Conservation (phyloP, 1,140 invertebrate genomes). For the Oedothorax gibbosus region DNA sequence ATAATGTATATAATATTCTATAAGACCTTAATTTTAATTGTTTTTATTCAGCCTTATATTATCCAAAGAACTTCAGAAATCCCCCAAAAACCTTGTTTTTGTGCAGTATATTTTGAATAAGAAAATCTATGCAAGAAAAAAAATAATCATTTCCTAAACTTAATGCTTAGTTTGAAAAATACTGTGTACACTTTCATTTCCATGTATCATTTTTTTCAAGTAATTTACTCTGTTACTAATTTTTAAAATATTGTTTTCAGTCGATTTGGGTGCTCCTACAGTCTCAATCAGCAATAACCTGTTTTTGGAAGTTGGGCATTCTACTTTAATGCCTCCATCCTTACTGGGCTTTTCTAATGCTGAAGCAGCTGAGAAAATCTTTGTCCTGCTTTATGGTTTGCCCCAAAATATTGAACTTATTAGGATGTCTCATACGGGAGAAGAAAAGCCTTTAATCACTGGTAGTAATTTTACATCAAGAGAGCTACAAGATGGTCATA, state of each 20-base stretch:
- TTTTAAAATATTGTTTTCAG: constrained; percentile 21
- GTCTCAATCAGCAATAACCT: constrained; percentile 7
- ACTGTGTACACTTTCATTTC: too few relatives aligned
- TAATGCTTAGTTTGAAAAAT: not conserved
- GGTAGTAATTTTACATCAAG: constrained; percentile 42
- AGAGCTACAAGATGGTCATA: constrained; percentile 21
- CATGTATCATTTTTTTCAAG: too few relatives aligned
- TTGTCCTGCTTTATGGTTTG: not conserved
- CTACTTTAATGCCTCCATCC: constrained; percentile 13
- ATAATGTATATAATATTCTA: too few relatives aligned
- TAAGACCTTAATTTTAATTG: too few relatives aligned
- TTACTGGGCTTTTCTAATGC: constrained; percentile 18
- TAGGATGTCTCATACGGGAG: constrained; percentile 19
- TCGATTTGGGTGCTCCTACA: not conserved
- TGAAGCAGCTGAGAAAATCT: constrained; percentile 21
- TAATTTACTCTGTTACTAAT: not conserved
- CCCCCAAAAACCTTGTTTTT: too few relatives aligned
- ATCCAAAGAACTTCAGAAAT: too few relatives aligned
- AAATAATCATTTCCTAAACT: too few relatives aligned
- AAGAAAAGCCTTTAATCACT: constrained; percentile 2
- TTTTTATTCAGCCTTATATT: too few relatives aligned
- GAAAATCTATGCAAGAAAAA: too few relatives aligned
- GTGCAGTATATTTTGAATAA: too few relatives aligned
- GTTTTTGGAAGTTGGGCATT: constrained; percentile 6
- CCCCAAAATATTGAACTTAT: constrained; percentile 29